Evolutionary conservation across 30 jellyfish, hydroid and myxozoan genomes (phyloP).

Genomic region (Aurelia sp.): DNA sequence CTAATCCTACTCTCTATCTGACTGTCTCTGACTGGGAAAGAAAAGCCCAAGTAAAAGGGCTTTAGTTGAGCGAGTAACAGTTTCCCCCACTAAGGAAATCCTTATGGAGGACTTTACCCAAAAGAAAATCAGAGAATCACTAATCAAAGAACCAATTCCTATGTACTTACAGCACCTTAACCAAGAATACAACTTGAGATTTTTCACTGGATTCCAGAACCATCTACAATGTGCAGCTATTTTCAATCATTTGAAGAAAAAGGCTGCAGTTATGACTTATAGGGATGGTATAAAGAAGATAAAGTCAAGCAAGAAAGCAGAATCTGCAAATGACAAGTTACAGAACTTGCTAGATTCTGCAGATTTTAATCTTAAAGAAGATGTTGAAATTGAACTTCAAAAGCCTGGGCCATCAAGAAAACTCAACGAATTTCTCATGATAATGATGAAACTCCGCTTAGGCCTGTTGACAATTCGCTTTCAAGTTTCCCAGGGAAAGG

Average conservation of each 20-base stretch:
- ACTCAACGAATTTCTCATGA: slow-evolving; percentile 51
- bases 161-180: slow-evolving; percentile 43
- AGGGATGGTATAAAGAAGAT: slow-evolving; percentile 60
- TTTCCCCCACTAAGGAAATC: too few species aligned
- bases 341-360: background rate
- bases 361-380: background rate
- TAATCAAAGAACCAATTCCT: background rate
- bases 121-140: too few species aligned
- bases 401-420: slow-evolving; percentile 62
- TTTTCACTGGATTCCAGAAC: slow-evolving; percentile 41
- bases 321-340: background rate
- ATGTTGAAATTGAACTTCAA: slow-evolving; percentile 8
- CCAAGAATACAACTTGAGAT: slow-evolving; percentile 44
- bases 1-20: slow-evolving; percentile 35
- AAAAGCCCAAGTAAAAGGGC: too few species aligned
- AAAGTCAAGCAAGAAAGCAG: slow-evolving; percentile 3
- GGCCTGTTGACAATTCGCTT: slow-evolving; percentile 44
- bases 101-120: too few species aligned
- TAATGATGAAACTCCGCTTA: slow-evolving; percentile 46
- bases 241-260: slow-evolving; percentile 23
- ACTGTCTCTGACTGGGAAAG: slow-evolving; percentile 8
- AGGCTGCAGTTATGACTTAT: slow-evolving; percentile 55
- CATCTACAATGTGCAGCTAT: background rate
- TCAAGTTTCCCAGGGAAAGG: slow-evolving; percentile 46
- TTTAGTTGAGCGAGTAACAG: too few species aligned